phyloP scores from a whole-genome alignment of 1,140 invertebrate species.

The Drosophila malerkotliana region DNA sequence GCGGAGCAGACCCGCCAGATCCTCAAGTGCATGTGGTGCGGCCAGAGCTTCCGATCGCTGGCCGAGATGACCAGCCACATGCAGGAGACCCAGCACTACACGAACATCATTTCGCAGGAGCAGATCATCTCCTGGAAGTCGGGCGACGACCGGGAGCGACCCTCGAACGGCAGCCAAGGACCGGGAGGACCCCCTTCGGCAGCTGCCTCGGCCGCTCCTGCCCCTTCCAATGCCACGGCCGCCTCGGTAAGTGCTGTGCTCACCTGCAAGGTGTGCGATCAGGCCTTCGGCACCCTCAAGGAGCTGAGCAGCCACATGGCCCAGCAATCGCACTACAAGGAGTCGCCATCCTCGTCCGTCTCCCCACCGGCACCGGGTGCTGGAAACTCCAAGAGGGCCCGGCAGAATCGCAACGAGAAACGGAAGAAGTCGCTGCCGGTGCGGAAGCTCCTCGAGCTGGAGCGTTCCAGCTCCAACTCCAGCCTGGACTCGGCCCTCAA shows the following conservation, averaged over 20 bases:
- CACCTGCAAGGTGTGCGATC: slow-evolving; percentile 98
- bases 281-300: slow-evolving; percentile 97
- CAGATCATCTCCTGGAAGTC: slow-evolving; percentile 98
- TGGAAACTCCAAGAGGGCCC: slow-evolving; percentile 89
- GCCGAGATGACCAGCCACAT: slow-evolving; percentile 99
- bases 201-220: slow-evolving; percentile 7
- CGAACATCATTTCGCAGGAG: slow-evolving; percentile 98
- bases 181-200: slow-evolving; percentile 5
- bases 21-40: slow-evolving; percentile 99
- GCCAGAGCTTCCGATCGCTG: slow-evolving; percentile 97
- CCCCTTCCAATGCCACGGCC: slow-evolving; percentile 86
- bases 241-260: slow-evolving; percentile 88
- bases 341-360: slow-evolving; percentile 86
- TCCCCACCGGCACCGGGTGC: slow-evolving; percentile 11
- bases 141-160: slow-evolving; percentile 87
- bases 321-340: slow-evolving; percentile 99
- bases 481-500: slow-evolving; percentile 88
- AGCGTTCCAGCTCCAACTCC: slow-evolving; percentile 88
- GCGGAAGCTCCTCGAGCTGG: slow-evolving; percentile 94
- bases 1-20: slow-evolving; percentile 99
- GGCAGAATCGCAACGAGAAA: slow-evolving; percentile 92
- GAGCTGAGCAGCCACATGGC: slow-evolving; percentile 99
- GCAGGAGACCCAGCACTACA: slow-evolving; percentile 99
- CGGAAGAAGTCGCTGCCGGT: slow-evolving; percentile 97
- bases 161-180: slow-evolving; percentile 23